Evolutionary conservation across 1,140 invertebrate genomes (phyloP).

Genomic region (Drosophila pandora): DNA sequence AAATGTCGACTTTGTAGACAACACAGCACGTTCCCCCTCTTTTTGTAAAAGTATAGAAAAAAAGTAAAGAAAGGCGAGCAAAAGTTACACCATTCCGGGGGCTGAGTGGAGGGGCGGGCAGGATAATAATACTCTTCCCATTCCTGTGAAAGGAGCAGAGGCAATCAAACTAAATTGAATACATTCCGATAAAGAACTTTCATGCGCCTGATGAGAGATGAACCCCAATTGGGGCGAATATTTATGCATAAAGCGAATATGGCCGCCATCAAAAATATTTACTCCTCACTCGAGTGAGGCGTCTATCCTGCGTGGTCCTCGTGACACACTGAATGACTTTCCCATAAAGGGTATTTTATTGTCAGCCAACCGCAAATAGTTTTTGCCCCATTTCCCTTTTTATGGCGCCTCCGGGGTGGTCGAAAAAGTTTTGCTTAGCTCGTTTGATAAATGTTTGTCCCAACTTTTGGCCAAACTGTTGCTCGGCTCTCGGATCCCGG

Average conservation of each 20-base stretch:
- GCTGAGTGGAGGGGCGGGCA: background rate
- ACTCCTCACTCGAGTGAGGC: background rate
- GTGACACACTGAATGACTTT: constrained; percentile 1
- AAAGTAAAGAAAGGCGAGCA: constrained; percentile 7
- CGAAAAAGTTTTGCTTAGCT: constrained; percentile 47
- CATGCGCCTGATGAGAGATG: constrained; percentile 5
- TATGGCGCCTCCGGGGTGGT: constrained; percentile 17
- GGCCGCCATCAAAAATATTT: constrained; percentile 5
- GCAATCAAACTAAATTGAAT: constrained; percentile 59
- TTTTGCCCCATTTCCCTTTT: constrained; percentile 49
- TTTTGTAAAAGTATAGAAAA: background rate
- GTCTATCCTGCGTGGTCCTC: background rate
- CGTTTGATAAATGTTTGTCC: constrained; percentile 75
- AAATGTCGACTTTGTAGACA: constrained; percentile 22
- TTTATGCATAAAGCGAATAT: constrained; percentile 11
- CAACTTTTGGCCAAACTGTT: constrained; percentile 76
- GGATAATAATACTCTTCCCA: constrained; percentile 25
- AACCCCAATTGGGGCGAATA: constrained; percentile 10
- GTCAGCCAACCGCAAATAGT: constrained; percentile 54
- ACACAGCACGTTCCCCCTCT: background rate
- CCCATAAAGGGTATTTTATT: constrained; percentile 52
- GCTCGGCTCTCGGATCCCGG: constrained; percentile 24
- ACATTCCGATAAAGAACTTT: constrained; percentile 21
- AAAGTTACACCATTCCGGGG: constrained; percentile 7
- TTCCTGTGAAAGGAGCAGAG: background rate